These are phyloP conservation scores for Phyllotreta striolata DNA, from an alignment of 2,888 invertebrate species.

Conservation along the genomic window DNA sequence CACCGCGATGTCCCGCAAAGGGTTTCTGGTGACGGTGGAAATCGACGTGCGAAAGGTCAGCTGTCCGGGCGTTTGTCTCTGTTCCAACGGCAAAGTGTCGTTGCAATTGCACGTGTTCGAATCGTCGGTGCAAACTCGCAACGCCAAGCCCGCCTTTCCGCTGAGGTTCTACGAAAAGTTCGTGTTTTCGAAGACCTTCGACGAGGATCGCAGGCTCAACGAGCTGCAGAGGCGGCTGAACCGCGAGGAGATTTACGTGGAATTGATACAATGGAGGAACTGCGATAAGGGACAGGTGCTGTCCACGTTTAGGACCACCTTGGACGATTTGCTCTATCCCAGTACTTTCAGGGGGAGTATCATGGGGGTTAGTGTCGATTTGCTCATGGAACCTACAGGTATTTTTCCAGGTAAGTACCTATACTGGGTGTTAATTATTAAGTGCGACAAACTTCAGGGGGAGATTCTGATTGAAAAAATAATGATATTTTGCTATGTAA, in stretches of 20 bases:
- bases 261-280: conserved; percentile 71
- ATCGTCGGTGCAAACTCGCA: conserved; percentile 72
- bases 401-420: conserved; percentile 69
- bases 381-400: conserved; percentile 73
- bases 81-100: conserved; percentile 79
- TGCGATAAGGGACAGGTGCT: conserved; percentile 63
- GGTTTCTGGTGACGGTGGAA: conserved; percentile 68
- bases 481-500: too few species aligned
- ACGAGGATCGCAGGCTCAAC: conserved; percentile 58
- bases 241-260: conserved; percentile 69
- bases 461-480: too few species aligned
- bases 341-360: conserved; percentile 65
- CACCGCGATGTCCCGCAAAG: conserved; percentile 60
- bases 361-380: conserved; percentile 69
- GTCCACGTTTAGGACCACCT: conserved; percentile 70
- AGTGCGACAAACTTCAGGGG: too few species aligned
- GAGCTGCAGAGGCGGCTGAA: conserved; percentile 62
- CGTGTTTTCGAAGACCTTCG: conserved; percentile 70
- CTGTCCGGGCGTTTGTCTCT: conserved; percentile 88
- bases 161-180: conserved; percentile 75
- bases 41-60: conserved; percentile 68
- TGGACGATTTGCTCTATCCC: conserved; percentile 72
- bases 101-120: conserved; percentile 74
- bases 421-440: too few species aligned
- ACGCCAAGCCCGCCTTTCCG: conserved; percentile 75